Evolutionary conservation across 1,140 invertebrate species (phyloP), one percentile per base, ranked within the genome.

Genomic region (Drosophila lini): DNA sequence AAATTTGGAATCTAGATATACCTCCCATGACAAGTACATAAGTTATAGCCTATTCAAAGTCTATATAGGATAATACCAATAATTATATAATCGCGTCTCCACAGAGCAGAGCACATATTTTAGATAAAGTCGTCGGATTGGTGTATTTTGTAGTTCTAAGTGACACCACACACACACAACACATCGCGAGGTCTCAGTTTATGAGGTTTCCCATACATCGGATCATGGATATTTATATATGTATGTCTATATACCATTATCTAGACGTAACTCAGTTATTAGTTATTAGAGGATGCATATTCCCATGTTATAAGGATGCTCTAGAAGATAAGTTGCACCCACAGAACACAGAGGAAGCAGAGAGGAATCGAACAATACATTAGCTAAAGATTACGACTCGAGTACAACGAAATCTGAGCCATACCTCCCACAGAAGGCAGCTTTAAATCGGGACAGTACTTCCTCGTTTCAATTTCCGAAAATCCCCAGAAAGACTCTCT

Each of bases 1-100:
- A 89, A 89, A 90, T 89, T 89, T 79, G 85, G 69, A 89, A 89
- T 89, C 85, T 89, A 89, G 78, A 89, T 89, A 89, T 89, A 89
- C 84, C 84, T 89, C 84, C 85, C 84, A 81, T 58, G 73, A 65
- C 61, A 81, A 77, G 61, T 80, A 80, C 67, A 77, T 80, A 77
- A 82, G 81, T 82, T 82, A 85, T 41, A 80, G 57, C 67, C 74
- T 86, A 88, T 82, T 80, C 76, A 86, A 74, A 83, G 79, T 81
- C 78, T 86, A 85, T 78, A 78, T 78, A 80, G 61, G 55, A 57
- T 80, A 71, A 78, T 60, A 63, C 40, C 50, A 40, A 76, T 60
- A 63, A 68, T 71, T 80, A 77, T 80, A 74, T 60, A 56, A 59
- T 63, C 41, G 63, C 32, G 34, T 62, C 73, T 62, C 61, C 61